Evolutionary conservation across 2,113 vertebrate genomes (phyloP).

Genomic region (Theristicus caerulescens): DNA sequence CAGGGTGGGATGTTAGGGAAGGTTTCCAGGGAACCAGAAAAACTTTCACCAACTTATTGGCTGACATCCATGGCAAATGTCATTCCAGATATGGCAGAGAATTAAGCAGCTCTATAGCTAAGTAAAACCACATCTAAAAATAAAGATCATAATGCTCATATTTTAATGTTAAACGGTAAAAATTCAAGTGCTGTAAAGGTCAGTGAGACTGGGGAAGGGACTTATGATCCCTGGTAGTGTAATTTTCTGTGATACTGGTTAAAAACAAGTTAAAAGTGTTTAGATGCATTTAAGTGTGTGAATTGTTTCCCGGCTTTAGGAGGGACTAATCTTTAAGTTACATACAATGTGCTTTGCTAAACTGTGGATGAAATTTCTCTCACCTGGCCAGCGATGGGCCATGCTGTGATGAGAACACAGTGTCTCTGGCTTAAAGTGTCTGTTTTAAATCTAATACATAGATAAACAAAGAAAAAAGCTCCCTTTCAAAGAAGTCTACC

Average conservation of each 20-base stretch:
- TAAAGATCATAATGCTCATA: neutral
- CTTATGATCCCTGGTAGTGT: neutral
- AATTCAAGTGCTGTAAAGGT: neutral
- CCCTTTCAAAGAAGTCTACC: neutral
- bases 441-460: neutral
- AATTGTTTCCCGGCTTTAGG: neutral
- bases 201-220: neutral
- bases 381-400: neutral
- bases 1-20: constrained; percentile 48
- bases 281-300: neutral
- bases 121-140: constrained; percentile 23
- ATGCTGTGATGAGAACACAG: neutral
- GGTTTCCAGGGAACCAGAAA: constrained; percentile 60
- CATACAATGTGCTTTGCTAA: neutral
- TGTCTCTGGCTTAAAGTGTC: neutral
- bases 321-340: neutral
- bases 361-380: neutral
- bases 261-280: neutral
- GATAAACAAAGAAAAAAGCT: neutral
- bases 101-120: constrained; percentile 19
- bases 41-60: constrained; percentile 46
- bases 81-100: constrained; percentile 54
- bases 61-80: constrained; percentile 45
- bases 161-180: neutral
- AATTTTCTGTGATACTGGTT: neutral